Base-by-base conservation (phyloP, 2,888 invertebrate genomes). In the Pristionchus exspectatus region DNA sequence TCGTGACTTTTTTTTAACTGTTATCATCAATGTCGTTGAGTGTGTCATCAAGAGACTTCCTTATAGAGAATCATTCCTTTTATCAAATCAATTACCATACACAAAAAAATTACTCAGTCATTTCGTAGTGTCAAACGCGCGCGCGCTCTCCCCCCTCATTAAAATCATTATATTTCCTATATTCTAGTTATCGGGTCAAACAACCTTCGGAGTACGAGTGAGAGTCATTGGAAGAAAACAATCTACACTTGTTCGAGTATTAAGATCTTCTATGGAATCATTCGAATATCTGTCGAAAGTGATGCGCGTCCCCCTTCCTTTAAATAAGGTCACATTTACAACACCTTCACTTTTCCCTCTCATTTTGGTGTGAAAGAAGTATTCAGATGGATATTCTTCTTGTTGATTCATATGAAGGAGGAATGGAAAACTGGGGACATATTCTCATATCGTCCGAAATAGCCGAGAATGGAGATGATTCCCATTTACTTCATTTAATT, bases 401-500 rank as follows among this genome's bases (percentile, higher is more conserved):
- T n/a, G 92, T 92, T 5, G 90, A 91, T 2, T 89, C 91, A 16
- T 93, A 93, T 83, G 93, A 92, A n/a, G 93, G 93, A 14, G 92
- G 92, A 87, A 93, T 93, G 92, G 93, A 93, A 85, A 93, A 93
- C 87, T 93, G 93, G 93, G 93, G 92, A 1, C 93, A 92, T 83
- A 90, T 93, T 16, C 87, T 91, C 21, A 87, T 93, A 12, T 93
- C 93, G 5, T 50, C 69, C 7, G 77, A 72, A 3, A 50, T 92
- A 14, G 92, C 92, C 0, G 88, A 90, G 12, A 89, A 90, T 27
- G 92, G 91, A 83, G 92, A 93, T 77, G 92, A 92, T 84, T 92
- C 93, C 21, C 92, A 92, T 88, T 44, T 93, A 69, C 90, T 92
- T 33, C 92, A 93, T 72, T 89, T 92, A 85, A 91, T 92, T 27